phyloP scores from a whole-genome alignment of 2,888 invertebrate species.

The Nematopogon swammerdamellus region DNA sequence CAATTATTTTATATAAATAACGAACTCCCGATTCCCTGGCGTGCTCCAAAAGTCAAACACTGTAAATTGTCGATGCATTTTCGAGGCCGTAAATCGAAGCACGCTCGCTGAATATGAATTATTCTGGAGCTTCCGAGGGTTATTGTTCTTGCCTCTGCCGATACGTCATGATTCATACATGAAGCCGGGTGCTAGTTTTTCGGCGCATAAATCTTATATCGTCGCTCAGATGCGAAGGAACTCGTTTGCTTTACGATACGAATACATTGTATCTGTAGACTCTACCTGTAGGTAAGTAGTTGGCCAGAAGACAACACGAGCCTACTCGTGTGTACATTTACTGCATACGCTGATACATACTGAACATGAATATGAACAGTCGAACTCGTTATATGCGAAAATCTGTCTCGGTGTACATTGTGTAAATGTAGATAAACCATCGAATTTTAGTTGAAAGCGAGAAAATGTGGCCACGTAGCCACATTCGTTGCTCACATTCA shows the following conservation, averaged over 20 bases:
- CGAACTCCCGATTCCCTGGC: constrained; percentile 16
- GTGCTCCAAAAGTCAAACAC: constrained; percentile 6
- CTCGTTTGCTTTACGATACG: neutral
- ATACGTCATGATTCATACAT: constrained; percentile 54
- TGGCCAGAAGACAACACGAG: too few species aligned
- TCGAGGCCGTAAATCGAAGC: constrained; percentile 42
- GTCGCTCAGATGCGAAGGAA: neutral
- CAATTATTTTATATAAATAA: constrained; percentile 51
- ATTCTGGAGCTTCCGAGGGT: constrained; percentile 27
- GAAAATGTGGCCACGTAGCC: too few species aligned
- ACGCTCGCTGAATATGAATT: constrained; percentile 53
- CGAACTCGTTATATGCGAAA: too few species aligned
- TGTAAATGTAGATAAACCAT: too few species aligned
- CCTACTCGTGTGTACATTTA: too few species aligned
- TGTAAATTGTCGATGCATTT: constrained; percentile 30
- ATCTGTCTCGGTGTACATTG: too few species aligned
- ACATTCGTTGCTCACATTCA: too few species aligned
- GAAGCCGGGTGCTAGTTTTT: constrained; percentile 52
- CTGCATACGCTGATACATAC: too few species aligned
- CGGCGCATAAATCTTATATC: constrained; percentile 26
- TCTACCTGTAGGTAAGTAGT: too few species aligned
- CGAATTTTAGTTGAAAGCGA: too few species aligned
- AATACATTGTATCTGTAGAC: too few species aligned
- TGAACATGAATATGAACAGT: too few species aligned
- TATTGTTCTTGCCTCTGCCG: constrained; percentile 42